phyloP scores from a whole-genome alignment of 1,140 invertebrate genomes.

The Bombus sibiricus region DNA sequence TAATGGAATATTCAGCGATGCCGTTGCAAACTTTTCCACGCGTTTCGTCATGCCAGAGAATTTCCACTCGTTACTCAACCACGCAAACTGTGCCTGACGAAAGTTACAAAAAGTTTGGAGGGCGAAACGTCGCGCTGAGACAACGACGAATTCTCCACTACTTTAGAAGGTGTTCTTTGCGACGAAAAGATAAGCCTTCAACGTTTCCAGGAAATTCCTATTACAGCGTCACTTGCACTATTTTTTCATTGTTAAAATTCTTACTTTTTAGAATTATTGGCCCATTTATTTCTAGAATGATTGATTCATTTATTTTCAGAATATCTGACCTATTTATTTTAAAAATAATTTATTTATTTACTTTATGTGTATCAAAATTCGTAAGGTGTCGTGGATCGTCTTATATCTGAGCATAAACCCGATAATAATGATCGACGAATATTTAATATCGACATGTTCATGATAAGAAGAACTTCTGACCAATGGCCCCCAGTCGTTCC shows the following conservation, averaged over 20 bases:
- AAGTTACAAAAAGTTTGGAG: neutral
- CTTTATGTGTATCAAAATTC: neutral
- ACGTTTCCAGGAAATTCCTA: neutral
- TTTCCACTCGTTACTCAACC: constrained; percentile 4
- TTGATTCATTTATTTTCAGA: neutral
- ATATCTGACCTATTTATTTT: neutral
- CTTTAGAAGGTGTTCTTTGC: neutral
- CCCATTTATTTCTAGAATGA: neutral
- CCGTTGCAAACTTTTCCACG: constrained; percentile 16
- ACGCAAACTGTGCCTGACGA: neutral
- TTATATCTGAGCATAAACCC: neutral
- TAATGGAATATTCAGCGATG: constrained; percentile 37
- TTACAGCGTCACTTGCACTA: neutral
- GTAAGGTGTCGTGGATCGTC: neutral
- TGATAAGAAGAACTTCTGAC: neutral
- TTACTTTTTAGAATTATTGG: neutral
- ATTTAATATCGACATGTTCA: neutral
- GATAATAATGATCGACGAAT: no score
- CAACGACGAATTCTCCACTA: neutral
- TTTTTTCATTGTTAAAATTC: neutral
- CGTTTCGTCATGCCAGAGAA: neutral
- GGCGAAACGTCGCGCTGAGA: neutral
- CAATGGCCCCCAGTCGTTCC: neutral
- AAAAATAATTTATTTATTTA: neutral
- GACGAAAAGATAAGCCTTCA: neutral